These are phyloP conservation scores for Eucera pruinosa DNA, from an alignment of 2,888 invertebrate genomes.

Conservation along the genomic window DNA sequence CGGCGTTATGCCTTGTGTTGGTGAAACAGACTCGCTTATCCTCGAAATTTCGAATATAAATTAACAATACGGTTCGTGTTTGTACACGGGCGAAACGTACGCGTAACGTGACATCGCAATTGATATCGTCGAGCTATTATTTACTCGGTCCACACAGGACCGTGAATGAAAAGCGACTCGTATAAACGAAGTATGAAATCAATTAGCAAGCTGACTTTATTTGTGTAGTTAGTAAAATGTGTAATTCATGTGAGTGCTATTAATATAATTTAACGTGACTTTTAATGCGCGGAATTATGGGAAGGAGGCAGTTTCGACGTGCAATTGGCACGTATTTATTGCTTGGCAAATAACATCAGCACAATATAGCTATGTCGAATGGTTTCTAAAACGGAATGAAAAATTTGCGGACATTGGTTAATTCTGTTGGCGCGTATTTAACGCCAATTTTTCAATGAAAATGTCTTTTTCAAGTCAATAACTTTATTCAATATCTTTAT, in stretches of 20 bases:
- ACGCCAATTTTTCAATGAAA: no score
- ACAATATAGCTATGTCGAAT: no score
- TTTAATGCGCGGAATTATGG: not conserved
- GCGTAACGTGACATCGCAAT: conserved; percentile 9
- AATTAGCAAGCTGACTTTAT: not conserved
- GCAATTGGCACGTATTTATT: not conserved
- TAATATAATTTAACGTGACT: not conserved
- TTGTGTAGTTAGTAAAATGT: not conserved
- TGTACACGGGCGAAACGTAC: not conserved
- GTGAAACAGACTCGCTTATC: not conserved
- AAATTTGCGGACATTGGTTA: no score
- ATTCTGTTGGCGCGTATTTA: no score
- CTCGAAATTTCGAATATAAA: conserved; percentile 20
- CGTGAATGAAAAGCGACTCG: not conserved
- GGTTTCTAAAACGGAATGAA: no score
- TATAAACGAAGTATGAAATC: not conserved
- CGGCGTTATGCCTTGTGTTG: not conserved
- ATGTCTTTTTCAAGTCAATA: no score
- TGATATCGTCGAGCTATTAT: conserved; percentile 5
- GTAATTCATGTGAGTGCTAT: not conserved
- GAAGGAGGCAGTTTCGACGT: not conserved
- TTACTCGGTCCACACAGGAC: not conserved
- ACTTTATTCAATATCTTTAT: no score
- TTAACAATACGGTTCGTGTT: conserved; percentile 19
- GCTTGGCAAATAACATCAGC: no score